Conservation (phyloP, 2,888 invertebrate species). For the Salpingus planirostris region DNA sequence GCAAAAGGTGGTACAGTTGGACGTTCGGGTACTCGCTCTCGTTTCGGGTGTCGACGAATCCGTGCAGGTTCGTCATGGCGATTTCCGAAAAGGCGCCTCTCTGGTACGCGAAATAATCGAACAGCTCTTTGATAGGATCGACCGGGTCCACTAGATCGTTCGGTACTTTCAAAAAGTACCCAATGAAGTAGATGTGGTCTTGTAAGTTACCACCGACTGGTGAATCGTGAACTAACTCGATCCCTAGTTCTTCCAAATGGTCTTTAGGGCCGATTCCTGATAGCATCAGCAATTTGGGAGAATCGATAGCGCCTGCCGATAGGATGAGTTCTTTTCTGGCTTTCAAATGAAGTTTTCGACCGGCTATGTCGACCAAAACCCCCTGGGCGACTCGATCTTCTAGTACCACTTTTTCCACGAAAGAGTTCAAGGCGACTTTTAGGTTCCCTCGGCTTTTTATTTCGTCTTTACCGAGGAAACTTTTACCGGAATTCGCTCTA, state of each 20-base stretch:
- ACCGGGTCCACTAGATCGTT: constrained; percentile 6
- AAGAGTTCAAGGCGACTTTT: constrained; percentile 48
- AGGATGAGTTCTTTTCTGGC: constrained; percentile 56
- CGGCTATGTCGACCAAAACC: constrained; percentile 38
- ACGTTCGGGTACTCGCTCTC: constrained; percentile 44
- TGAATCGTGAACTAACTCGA: constrained; percentile 41
- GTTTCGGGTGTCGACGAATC: constrained; percentile 45
- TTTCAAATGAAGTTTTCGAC: constrained; percentile 22
- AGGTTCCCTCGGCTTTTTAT: constrained; percentile 48
- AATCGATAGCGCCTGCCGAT: constrained; percentile 56
- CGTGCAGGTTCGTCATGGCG: constrained; percentile 39
- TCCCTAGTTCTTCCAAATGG: constrained; percentile 42
- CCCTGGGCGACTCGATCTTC: constrained; percentile 42
- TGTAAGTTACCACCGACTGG: constrained; percentile 50
- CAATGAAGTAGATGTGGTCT: constrained; percentile 44
- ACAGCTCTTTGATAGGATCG: constrained; percentile 26
- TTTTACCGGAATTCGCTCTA: constrained; percentile 55
- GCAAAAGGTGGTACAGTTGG: constrained; percentile 30
- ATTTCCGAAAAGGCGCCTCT: constrained; percentile 44
- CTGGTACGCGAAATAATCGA: constrained; percentile 44
- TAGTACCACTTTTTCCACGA: constrained; percentile 48
- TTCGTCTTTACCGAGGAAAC: constrained; percentile 50
- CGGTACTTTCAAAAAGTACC: constrained; percentile 20
- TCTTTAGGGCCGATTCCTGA: constrained; percentile 54
- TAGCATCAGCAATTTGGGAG: constrained; percentile 59